Conservation (phyloP, 2,797 vertebrate genomes). For the Xiphophorus birchmanni region DNA sequence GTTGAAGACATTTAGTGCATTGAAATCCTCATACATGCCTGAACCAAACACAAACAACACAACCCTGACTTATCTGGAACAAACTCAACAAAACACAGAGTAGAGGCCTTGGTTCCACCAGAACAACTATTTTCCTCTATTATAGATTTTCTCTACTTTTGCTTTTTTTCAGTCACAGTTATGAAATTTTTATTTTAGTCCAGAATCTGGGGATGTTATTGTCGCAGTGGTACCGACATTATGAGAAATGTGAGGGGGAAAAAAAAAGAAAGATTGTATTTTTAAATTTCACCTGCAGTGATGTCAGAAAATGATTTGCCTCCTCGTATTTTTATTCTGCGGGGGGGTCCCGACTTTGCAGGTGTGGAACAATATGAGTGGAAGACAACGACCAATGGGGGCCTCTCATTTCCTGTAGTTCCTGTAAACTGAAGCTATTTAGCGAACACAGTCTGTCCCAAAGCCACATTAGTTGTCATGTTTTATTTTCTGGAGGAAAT, state of each 20-base stretch:
- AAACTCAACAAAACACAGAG: not conserved
- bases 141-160: not conserved
- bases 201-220: not conserved
- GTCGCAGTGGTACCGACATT: not conserved
- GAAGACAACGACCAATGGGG: not conserved
- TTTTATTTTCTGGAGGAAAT: not conserved
- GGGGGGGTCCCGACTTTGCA: not conserved
- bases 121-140: not conserved
- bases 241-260: too few species aligned
- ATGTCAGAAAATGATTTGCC: not conserved
- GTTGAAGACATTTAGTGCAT: not conserved
- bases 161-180: not conserved
- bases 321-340: not conserved
- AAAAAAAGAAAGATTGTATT: not conserved
- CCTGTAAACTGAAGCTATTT: not conserved
- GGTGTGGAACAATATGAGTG: not conserved
- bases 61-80: not conserved
- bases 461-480: not conserved
- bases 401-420: constrained; percentile 1
- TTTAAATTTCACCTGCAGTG: not conserved
- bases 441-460: not conserved
- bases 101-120: not conserved
- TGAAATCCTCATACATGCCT: not conserved
- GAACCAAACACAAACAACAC: not conserved
- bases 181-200: not conserved